Evolutionary conservation across 1,140 invertebrate genomes (phyloP), one percentile per base, ranked within the genome.

Genomic region (Oscheius sp.): DNA sequence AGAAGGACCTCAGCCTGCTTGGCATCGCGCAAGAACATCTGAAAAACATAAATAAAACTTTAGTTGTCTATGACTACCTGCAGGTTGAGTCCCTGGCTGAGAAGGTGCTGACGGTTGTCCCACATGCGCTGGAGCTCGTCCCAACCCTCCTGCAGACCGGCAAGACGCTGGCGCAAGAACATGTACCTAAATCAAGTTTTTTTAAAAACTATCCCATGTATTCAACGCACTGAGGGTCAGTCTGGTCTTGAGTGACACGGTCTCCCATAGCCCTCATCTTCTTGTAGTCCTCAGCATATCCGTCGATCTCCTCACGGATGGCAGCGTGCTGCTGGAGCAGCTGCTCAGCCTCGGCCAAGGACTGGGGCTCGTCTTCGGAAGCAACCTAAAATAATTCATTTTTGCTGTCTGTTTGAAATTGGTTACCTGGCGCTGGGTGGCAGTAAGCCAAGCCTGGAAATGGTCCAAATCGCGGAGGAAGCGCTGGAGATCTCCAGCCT

Each of bases 191-290:
- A 94, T 87, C 99, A 96, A 46, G 85, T 87, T 77, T 89, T 88
- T 74, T 85, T 26, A 97, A 94, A 63, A 93, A 89, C 78, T 98
- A 87, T 90, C 98, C 98, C 94, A 98, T 97, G 87, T 98, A 18
- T 45, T 18, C 18, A 18, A 45, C 23, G 15, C 42, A 97, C 86
- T 99, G 95, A 65, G 95, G 94, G 87, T 99, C 97, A 49, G 85
- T 86, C 77, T 89, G 88, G 74, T 85, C 93, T 68, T 91, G 91
- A 61, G 93, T 95, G 65, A 96, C 89, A 80, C 92, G 90, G 82
- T 97, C 94, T 61, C 97, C 97, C 85, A 97, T 99, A 79, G 97
- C 94, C 91, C 98, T 97, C 94, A 99, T 98, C 87, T 94, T 95
- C 76, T 91, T 91, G 85, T 97, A 97, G 85, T 99, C 96, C 78